phyloP scores from a whole-genome alignment of 1,140 invertebrate species.

The Lycorma delicatula region DNA sequence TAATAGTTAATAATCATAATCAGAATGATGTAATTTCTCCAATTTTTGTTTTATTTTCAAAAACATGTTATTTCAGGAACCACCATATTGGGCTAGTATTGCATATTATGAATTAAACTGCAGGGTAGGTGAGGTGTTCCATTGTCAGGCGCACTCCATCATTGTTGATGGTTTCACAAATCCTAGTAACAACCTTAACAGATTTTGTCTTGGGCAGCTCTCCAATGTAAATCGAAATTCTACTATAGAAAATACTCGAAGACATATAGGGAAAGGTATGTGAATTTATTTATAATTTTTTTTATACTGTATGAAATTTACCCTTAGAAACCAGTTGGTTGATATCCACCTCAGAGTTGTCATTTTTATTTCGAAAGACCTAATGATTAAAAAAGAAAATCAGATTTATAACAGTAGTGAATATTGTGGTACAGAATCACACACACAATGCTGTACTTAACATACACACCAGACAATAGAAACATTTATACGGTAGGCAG shows the following conservation, averaged over 20 bases:
- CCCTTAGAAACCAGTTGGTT: no score
- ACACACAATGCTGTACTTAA: no score
- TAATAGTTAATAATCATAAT: no score
- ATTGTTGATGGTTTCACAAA: conserved; percentile 96
- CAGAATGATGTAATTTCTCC: no score
- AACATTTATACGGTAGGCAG: no score
- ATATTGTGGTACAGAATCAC: no score
- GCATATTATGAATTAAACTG: conserved; percentile 96
- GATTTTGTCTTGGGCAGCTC: conserved; percentile 91
- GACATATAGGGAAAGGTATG: conserved; percentile 88
- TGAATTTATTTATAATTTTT: neutral
- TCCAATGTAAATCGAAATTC: conserved; percentile 97
- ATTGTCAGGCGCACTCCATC: conserved; percentile 82
- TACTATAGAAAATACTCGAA: conserved; percentile 94
- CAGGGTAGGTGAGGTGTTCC: conserved; percentile 89
- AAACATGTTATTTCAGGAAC: conserved; percentile 60
- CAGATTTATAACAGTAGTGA: no score
- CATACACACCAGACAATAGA: no score
- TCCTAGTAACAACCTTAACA: conserved; percentile 78
- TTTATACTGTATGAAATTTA: neutral
- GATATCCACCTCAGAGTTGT: no score
- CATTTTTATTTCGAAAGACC: no score
- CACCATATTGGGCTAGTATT: conserved; percentile 91
- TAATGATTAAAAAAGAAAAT: no score
- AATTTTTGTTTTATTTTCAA: no score